These are phyloP conservation scores for Varecia variegata DNA, from an alignment of 2,797 vertebrate genomes.

Conservation along the genomic window DNA sequence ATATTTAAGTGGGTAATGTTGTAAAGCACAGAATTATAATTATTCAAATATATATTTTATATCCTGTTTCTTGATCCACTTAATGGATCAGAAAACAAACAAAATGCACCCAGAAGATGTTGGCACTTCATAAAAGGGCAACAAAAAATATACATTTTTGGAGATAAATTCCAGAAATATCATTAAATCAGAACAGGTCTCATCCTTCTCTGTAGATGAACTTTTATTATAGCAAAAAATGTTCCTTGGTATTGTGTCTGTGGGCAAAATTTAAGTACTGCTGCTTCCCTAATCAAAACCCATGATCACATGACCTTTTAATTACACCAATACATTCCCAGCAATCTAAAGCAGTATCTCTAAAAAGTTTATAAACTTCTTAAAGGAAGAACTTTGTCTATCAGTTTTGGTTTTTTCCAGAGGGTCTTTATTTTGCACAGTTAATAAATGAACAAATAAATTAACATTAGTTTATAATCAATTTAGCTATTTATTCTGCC, in stretches of 20 bases:
- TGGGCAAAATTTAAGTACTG: background rate
- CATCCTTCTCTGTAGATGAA: background rate
- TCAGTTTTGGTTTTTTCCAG: background rate
- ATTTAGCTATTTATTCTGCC: background rate
- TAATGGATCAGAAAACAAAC: background rate
- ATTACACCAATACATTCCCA: background rate
- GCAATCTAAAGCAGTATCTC: background rate
- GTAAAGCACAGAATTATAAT: background rate
- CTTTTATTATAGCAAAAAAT: background rate
- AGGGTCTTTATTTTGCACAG: background rate
- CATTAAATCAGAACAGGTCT: background rate
- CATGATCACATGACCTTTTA: background rate
- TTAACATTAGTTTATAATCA: background rate
- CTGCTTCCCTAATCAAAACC: background rate
- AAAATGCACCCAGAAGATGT: background rate
- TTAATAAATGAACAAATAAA: background rate
- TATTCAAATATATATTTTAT: background rate
- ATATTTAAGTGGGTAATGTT: background rate
- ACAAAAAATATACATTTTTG: background rate
- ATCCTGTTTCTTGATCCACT: background rate
- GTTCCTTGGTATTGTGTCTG: background rate
- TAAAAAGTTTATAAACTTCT: background rate
- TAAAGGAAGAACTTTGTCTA: background rate
- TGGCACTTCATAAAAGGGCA: background rate
- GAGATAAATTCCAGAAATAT: background rate